phyloP scores from a whole-genome alignment of 2,888 invertebrate species.

The Phragmatobia fuliginosa region DNA sequence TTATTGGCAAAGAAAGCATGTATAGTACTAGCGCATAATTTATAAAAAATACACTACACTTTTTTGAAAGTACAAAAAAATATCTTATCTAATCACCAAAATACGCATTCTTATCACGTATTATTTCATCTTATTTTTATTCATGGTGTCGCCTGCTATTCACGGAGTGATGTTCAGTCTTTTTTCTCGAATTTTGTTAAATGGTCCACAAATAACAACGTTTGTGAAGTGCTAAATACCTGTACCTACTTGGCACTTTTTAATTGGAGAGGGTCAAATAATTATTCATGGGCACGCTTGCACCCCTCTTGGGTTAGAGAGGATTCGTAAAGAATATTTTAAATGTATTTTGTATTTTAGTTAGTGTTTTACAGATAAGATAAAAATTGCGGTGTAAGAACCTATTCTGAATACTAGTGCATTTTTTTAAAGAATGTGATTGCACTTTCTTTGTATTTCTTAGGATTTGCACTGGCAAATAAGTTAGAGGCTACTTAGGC shows the following conservation, averaged over 20 bases:
- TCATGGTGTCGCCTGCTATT: slow-evolving; percentile 12
- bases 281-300: slow-evolving; percentile 65
- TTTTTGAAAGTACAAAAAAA: not conserved
- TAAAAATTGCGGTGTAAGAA: not conserved
- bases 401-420: not conserved
- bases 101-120: slow-evolving; percentile 17
- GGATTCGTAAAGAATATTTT: slow-evolving; percentile 48
- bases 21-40: not conserved
- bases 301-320: slow-evolving; percentile 39
- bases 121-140: slow-evolving; percentile 19
- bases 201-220: slow-evolving; percentile 49
- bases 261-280: slow-evolving; percentile 67
- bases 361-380: not conserved
- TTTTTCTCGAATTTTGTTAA: slow-evolving; percentile 45
- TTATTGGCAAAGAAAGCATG: no score
- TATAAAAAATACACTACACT: not conserved
- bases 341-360: slow-evolving; percentile 32
- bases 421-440: not conserved
- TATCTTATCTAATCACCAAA: not conserved
- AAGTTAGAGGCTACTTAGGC: no score
- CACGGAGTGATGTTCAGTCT: slow-evolving; percentile 10
- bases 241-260: slow-evolving; percentile 58
- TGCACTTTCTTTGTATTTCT: no score
- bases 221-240: slow-evolving; percentile 55
- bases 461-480: no score